Conservation (phyloP, 1,140 invertebrate genomes). For the Drosophila ficusphila region DNA sequence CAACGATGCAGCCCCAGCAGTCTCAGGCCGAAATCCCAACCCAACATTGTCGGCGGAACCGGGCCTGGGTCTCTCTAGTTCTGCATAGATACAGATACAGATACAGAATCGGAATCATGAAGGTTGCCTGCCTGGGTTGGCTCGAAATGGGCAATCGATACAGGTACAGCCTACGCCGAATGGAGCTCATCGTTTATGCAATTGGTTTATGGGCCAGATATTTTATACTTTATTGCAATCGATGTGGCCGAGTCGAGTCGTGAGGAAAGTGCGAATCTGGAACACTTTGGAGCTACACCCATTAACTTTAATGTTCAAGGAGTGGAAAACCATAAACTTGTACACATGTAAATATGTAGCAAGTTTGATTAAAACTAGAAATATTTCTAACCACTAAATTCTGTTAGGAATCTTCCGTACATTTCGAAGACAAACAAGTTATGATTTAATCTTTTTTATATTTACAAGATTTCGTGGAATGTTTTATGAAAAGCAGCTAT, state of each 20-base stretch:
- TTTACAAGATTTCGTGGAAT: no score
- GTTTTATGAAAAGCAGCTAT: no score
- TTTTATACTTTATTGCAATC: conserved; percentile 21
- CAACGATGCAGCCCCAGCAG: conserved; percentile 53
- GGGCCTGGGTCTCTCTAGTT: conserved; percentile 26
- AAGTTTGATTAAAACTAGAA: not conserved
- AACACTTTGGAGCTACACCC: conserved; percentile 1
- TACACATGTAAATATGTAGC: not conserved
- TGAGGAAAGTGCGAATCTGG: conserved; percentile 33
- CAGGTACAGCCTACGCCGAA: conserved; percentile 65
- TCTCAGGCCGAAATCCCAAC: conserved; percentile 34
- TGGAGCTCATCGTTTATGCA: conserved; percentile 55
- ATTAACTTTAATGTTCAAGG: not conserved
- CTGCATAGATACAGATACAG: conserved; percentile 58
- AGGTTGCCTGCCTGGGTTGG: no score
- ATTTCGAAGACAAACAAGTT: not conserved
- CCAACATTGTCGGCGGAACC: conserved; percentile 11
- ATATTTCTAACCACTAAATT: not conserved
- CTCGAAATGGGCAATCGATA: conserved; percentile 8
- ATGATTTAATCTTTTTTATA: not conserved
- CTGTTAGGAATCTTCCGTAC: not conserved
- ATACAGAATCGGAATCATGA: conserved; percentile 42
- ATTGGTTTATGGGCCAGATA: conserved; percentile 46
- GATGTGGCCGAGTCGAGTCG: conserved; percentile 7
- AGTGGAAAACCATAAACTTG: not conserved